Evolutionary conservation across 2,113 vertebrate genomes (phyloP), one percentile per base, ranked within the genome.

Genomic region (Piaya cayana): DNA sequence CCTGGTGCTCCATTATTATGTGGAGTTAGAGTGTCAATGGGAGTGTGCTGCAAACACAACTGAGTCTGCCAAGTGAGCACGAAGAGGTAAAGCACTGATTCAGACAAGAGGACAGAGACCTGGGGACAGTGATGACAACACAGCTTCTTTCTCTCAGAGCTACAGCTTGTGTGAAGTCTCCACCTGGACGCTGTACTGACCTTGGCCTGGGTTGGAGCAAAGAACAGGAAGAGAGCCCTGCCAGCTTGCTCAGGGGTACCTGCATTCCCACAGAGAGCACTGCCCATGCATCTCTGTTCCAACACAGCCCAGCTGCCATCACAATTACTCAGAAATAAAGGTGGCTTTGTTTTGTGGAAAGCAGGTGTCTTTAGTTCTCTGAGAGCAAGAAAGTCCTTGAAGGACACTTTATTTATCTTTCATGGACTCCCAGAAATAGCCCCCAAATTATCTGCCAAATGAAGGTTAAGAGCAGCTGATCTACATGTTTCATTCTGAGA

Each of bases 281-380:
- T 49, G 80, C 71, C 75, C 63, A 93, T 21, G 0, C 68, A 77
- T 68, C 86, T 84, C 92, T 8, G 2, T 82, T 85, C 11, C 4
- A 88, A 65, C 12, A 1, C 1, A 0, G 56, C 59, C 59, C 76
- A 65, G 68, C 68, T 93, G 92, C 85, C 79, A 68, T 39, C 58
- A 77, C 1, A 0, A 62, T 9, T 10, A 29, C 52, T 92, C 56
- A 53, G 52, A 86, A 83, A 93, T 75, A 90, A 86, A 60, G 52
- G 52, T 8, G 0, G 68, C 85, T 86, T 95, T 92, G 90, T 94
- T 85, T 56, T 34, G 62, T 63, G 81, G 53, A 26, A 88, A 87
- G 68, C 72, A 96, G 82, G 72, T 92, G 65, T 90, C 88, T 90
- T 81, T 52, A 74, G 64, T 80, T 93, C 82, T 90, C 82, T 8